Base-by-base conservation (phyloP, 2,888 invertebrate genomes). In the Liodrosophila aerea region DNA sequence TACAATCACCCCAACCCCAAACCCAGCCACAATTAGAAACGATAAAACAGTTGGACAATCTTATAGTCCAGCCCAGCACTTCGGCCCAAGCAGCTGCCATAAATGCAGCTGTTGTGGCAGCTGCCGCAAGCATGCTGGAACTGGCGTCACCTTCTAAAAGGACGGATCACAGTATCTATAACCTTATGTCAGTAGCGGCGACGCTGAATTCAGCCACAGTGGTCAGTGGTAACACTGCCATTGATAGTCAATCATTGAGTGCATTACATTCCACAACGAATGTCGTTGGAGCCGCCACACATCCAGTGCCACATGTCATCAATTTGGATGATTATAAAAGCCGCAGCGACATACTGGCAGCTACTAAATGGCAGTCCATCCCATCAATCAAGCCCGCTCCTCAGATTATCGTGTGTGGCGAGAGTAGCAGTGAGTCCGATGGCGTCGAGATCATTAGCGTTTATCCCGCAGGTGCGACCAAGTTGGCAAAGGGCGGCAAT, bases 401-500 rank as follows among this genome's bases (percentile, higher is more conserved):
- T 4, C 22, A 22, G 2, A 37, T 33, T 9, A 51, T 70, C 1
- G 41, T 53, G 7, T 73, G 77, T 15, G 76, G 85, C 9, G 87
- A 86, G 49, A 89, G 87, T 50, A 88, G 89, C 61, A 89, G 89
- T 49, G 89, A 89, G 41, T 90, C 90, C 11, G 90, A 90, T 61
- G 87, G 89, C 22, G 90, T 90, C 2, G 90, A 90, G 72, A 87
- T 90, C 47, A 87, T 90, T 13, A 89, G 88, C 2, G 85, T 88
- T 4, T 89, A 80, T 70, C 88, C 87, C 2, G 85, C 86, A 0
- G 60, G 73, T 1, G 12, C 22, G 22, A 22, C 41, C 16, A 76
- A 58, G 52, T 44, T 37, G 12, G 7, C 46, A 44, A 52, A 37
- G 8, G 53, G 45, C 4, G 37, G 11, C 37, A 7, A 5, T 9